Evolutionary conservation across 2,888 invertebrate genomes (phyloP), one percentile per base, ranked within the genome.

Genomic region (Rhimphoctona megacephalus): DNA sequence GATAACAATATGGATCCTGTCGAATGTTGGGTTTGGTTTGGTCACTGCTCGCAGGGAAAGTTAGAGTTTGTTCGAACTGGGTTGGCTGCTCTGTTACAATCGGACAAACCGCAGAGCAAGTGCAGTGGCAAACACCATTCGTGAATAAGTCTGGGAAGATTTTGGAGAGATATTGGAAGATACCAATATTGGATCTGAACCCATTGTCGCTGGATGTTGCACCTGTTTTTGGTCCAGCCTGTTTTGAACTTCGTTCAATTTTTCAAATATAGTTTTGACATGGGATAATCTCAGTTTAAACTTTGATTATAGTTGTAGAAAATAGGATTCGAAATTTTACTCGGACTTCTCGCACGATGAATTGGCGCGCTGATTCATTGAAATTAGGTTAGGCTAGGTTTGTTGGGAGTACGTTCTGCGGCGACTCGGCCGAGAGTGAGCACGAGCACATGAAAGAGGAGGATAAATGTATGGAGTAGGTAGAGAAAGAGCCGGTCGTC

Each of bases 401-500:
- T 39, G 54, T 4, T 14, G 36, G 19, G 33, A 39, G 39, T 17
- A n/a, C 43, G 52, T 43, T 72, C 30, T 19, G 67, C 85, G 67
- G 17, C 67, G 74, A 78, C 70, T 72, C 72, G 70, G 3, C 5
- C 33, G 61, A 67, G 78, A 66, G 83, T 36, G 66, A 84, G 46
- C 22, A 64, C n/a, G 61, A 79, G 30, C 76, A 77, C 25, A n/a
- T 43, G 33, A 67, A 57, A 83, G 76, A 82, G 52, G 66, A 83
- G 54, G 80, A 74, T 43, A 17, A 67, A 64, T 74, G 74, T 30
- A 30, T 67, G 57, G 39, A 52, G 70, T 66, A 70, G 67, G 70
- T 66, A 74, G 64, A 61, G 72, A 78, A 82, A 66, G 77, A 80
- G 72, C 81, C 64, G 76, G 82, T 69, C 77, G 83, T 66, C 86